Percentiles rank a stretch among this genome's conserved stretches.
These are phyloP conservation scores for Platyscapa corneri DNA, from an alignment of 1,140 invertebrate species.

Conservation along the genomic window DNA sequence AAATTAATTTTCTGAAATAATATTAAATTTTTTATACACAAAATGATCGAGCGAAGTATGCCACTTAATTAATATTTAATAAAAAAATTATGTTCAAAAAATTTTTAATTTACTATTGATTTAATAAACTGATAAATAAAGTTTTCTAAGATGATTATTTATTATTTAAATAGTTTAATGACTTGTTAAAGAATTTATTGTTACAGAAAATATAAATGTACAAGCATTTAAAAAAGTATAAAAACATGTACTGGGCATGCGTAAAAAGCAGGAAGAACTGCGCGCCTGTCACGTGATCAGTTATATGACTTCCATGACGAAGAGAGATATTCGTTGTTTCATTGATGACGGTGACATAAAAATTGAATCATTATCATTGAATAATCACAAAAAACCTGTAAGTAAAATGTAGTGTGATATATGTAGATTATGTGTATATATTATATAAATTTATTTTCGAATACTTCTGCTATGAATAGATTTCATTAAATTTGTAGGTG, in stretches of 20 bases:
- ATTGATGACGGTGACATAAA: slow-evolving; percentile 50
- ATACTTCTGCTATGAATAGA: neutral
- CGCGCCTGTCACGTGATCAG: slow-evolving; percentile 50
- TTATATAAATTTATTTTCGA: neutral
- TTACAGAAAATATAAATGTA: neutral
- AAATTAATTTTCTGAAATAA: no score
- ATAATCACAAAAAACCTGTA: neutral
- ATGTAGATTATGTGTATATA: neutral
- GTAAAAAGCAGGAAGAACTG: slow-evolving; percentile 31
- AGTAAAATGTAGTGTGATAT: neutral
- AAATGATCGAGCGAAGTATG: no score
- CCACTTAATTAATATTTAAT: no score
- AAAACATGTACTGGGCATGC: slow-evolving; percentile 26
- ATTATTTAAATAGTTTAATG: no score
- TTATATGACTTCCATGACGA: slow-evolving; percentile 53
- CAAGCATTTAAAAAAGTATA: slow-evolving; percentile 20
- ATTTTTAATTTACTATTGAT: no score
- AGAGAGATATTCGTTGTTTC: slow-evolving; percentile 47
- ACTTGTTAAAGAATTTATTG: neutral
- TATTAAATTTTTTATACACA: no score
- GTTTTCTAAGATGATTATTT: no score
- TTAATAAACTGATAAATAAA: no score
- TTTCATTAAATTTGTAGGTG: neutral
- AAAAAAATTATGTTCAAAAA: no score
- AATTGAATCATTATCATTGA: slow-evolving; percentile 34